A percentile compares a stretch with the other conserved stretches of the same genome.
These are phyloP conservation scores for Hydriomena furcata DNA, from an alignment of 2,888 invertebrate genomes.

Conservation along the genomic window DNA sequence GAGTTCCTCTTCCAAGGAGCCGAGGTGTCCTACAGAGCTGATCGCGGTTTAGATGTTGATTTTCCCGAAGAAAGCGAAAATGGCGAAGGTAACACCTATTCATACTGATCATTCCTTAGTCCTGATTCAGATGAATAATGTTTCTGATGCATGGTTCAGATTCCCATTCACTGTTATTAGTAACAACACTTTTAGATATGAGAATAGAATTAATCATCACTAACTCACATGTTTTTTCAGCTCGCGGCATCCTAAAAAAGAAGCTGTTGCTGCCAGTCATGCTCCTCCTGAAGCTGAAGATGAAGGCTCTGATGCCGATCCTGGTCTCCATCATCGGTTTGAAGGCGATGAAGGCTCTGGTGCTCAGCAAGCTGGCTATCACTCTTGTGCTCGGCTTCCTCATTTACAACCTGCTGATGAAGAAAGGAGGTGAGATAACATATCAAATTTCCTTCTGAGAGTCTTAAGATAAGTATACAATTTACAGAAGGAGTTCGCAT, in stretches of 20 bases:
- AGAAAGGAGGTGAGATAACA: constrained; percentile 83
- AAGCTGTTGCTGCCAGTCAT: constrained; percentile 91
- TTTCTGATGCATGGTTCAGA: too few species aligned
- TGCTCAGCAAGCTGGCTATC: constrained; percentile 93
- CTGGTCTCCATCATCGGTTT: constrained; percentile 90
- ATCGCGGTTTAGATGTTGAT: constrained; percentile 86
- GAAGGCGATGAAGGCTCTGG: constrained; percentile 92
- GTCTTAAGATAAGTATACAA: too few species aligned
- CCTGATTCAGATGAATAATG: too few species aligned
- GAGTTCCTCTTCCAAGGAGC: constrained; percentile 87
- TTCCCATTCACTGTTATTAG: too few species aligned
- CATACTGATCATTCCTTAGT: too few species aligned
- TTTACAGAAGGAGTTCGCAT: too few species aligned
- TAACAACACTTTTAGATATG: too few species aligned
- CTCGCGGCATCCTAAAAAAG: constrained; percentile 91
- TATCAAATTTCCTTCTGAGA: too few species aligned
- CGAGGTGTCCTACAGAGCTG: constrained; percentile 86
- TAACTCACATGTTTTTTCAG: constrained; percentile 66
- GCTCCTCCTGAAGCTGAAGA: constrained; percentile 90
- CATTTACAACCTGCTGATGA: constrained; percentile 88
- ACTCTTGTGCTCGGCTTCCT: constrained; percentile 92
- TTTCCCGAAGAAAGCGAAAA: constrained; percentile 80
- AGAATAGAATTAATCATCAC: background rate
- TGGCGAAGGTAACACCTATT: constrained; percentile 79
- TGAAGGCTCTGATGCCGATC: constrained; percentile 93